phyloP scores from a whole-genome alignment of 2,113 vertebrate species.

The western clawed frog (Xenopus tropicalis) region UCB_Xtro_10.0 CM004445.2:113716501-113717000 shows the following conservation, averaged over 20 bases:
- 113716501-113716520: constrained; percentile 32
- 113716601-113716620: constrained; percentile 32
- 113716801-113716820: constrained; percentile 29
- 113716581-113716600: constrained; percentile 32
- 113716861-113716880: constrained; percentile 42
- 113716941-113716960: constrained; percentile 43
- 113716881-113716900: constrained; percentile 44
- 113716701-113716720: constrained; percentile 36
- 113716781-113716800: constrained; percentile 42
- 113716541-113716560: constrained; percentile 34
- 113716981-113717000: constrained; percentile 34
- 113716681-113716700: constrained; percentile 33
- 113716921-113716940: constrained; percentile 42
- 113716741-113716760: constrained; percentile 32
- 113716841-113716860: constrained; percentile 41
- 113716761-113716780: constrained; percentile 45
- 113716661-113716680: constrained; percentile 25
- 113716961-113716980: constrained; percentile 35
- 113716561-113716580: constrained; percentile 25
- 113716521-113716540: constrained; percentile 14
- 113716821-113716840: constrained; percentile 38
- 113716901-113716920: constrained; percentile 41
- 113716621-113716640: constrained; percentile 34
- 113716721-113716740: constrained; percentile 31
- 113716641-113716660: constrained; percentile 38